Evolutionary conservation across 2,797 vertebrate species (phyloP), one percentile per base, ranked within the genome.

Genomic region (Apogon hyalosoma): DNA sequence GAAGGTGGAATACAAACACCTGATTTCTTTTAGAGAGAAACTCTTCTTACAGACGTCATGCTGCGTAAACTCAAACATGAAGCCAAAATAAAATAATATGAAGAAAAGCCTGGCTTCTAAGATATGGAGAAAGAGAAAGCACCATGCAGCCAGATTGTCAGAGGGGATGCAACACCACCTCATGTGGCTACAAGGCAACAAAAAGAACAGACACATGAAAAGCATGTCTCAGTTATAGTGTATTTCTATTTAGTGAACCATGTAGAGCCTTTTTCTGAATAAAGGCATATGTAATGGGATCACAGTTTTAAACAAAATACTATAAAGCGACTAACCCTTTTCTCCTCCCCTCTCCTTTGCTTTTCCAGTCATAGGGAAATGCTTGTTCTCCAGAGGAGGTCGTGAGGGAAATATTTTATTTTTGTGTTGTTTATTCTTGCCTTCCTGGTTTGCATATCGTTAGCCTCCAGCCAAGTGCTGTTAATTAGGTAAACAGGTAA

Each of bases 401-500:
- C 18, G 41, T 31, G 21, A 43, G 59, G 69, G 76, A 87, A 85
- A 71, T 82, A 73, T 84, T 85, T 82, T 61, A 81, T 80, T 87
- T 87, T 61, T 28, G 21, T 52, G 49, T 73, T 88, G 70, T 82
- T 86, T 84, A 84, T 85, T 80, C 86, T 84, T 67, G 42, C 36
- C 63, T 31, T 61, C 61, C 79, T 85, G 46, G 66, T 89, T 91
- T 89, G 86, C 87, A 90, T 89, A 90, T 90, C 78, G 88, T 79
- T 85, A 86, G 84, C 88, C 88, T 88, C 77, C 84, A 92, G 88
- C 85, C 84, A 86, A 85, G 80, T 83, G 70, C 80, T 85, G 85
- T 90, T 92, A 90, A 92, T 92, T 86, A 89, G 87, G 80, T 90
- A 92, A 92, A 90, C 90, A 90, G 88, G 87, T 92, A 88, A 90